Evolutionary conservation across 2,797 vertebrate species (phyloP).

Genomic region (Tarsius wallacei): DNA sequence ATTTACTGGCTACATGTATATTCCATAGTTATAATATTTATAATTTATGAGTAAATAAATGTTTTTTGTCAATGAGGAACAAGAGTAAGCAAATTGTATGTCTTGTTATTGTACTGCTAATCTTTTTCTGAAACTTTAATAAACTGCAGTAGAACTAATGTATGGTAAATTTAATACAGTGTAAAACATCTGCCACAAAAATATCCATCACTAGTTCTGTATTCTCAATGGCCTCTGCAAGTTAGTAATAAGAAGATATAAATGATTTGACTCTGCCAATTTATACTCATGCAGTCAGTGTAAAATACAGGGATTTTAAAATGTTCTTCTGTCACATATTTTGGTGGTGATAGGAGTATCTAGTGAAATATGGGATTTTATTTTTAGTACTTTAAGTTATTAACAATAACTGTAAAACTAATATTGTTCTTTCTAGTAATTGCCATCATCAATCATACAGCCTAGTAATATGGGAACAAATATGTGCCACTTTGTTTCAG

Average conservation of each 20-base stretch:
- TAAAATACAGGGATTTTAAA: constrained; percentile 90
- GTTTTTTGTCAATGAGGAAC: constrained; percentile 69
- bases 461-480: constrained; percentile 85
- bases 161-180: constrained; percentile 79
- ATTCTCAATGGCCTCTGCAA: constrained; percentile 88
- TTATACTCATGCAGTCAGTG: constrained; percentile 88
- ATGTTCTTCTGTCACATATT: constrained; percentile 89
- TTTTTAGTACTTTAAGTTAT: constrained; percentile 90
- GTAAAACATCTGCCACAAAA: constrained; percentile 89
- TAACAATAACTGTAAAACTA: constrained; percentile 91
- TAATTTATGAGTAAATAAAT: constrained; percentile 77
- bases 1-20: constrained; percentile 48
- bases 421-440: constrained; percentile 92
- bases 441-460: constrained; percentile 90
- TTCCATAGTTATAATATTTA: constrained; percentile 61
- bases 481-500: constrained; percentile 81
- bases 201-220: constrained; percentile 88
- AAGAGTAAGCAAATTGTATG: constrained; percentile 73
- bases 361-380: constrained; percentile 90
- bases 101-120: constrained; percentile 75
- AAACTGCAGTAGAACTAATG: constrained; percentile 86
- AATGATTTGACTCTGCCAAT: constrained; percentile 90
- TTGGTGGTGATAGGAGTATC: constrained; percentile 87
- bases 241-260: constrained; percentile 90
- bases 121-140: constrained; percentile 86